Evolutionary conservation across 1,140 invertebrate species (phyloP).

Genomic region (Heliconius melpomene): DNA sequence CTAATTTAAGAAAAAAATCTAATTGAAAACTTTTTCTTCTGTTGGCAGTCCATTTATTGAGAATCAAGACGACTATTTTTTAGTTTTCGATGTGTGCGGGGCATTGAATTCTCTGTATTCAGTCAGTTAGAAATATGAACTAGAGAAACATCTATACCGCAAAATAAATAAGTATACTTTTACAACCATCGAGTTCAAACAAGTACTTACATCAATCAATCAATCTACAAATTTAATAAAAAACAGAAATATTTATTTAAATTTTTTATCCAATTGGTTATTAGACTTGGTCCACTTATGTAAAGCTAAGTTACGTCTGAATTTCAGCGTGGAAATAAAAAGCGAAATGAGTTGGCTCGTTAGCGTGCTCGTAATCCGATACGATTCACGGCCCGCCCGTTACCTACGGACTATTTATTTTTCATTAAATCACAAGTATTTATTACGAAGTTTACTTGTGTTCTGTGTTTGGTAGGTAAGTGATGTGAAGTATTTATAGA

Average conservation of each 20-base stretch:
- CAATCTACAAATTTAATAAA: background rate
- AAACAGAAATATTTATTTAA: background rate
- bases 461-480: background rate
- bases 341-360: conserved; percentile 19
- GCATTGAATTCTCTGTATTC: background rate
- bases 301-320: conserved; percentile 17
- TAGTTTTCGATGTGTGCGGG: no score
- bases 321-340: conserved; percentile 19
- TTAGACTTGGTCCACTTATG: conserved; percentile 4
- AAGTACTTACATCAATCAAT: background rate
- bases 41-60: no score
- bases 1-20: no score
- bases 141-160: background rate
- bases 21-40: no score
- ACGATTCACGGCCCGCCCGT: conserved; percentile 9
- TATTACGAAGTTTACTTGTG: conserved; percentile 8
- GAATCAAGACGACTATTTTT: no score
- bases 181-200: background rate
- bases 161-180: background rate
- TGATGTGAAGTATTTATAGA: no score
- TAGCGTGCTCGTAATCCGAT: conserved; percentile 17
- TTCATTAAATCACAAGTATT: conserved; percentile 14
- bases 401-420: conserved; percentile 14
- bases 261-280: background rate
- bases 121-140: no score